These are phyloP conservation scores for Brevimyrus niger DNA, from an alignment of 2,113 vertebrate genomes.

Conservation along the genomic window DNA sequence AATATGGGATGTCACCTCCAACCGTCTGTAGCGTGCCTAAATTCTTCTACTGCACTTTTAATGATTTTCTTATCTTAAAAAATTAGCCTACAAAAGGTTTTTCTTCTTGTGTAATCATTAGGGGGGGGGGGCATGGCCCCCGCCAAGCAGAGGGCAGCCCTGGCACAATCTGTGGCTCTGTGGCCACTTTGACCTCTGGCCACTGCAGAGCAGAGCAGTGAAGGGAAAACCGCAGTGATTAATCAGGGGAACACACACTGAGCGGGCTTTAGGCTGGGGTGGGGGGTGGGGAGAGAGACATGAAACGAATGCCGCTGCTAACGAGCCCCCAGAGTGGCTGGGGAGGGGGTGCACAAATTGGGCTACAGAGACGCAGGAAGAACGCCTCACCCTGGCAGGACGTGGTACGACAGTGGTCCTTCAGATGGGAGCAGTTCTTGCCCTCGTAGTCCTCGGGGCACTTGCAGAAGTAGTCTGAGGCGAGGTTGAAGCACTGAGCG, in stretches of 20 bases:
- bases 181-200: slow-evolving; percentile 52
- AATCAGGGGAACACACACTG: slow-evolving; percentile 62
- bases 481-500: slow-evolving; percentile 77
- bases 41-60: background rate
- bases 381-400: slow-evolving; percentile 69
- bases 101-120: slow-evolving; percentile 41
- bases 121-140: too few species aligned
- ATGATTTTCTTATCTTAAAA: background rate
- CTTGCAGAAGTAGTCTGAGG: slow-evolving; percentile 78
- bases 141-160: slow-evolving; percentile 22
- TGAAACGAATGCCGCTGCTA: slow-evolving; percentile 23
- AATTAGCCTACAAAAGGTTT: background rate
- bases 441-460: slow-evolving; percentile 82
- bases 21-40: too few species aligned
- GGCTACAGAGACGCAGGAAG: slow-evolving; percentile 10
- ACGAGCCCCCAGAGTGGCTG: slow-evolving; percentile 20
- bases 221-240: slow-evolving; percentile 55
- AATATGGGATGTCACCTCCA: too few species aligned
- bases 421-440: slow-evolving; percentile 82
- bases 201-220: slow-evolving; percentile 31
- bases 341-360: background rate
- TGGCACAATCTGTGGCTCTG: slow-evolving; percentile 56
- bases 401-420: slow-evolving; percentile 79
- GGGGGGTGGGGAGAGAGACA: background rate
- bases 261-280: slow-evolving; percentile 35